Conservation (phyloP, 2,797 vertebrate species). For the Ptychobarbus kaznakovi region DNA sequence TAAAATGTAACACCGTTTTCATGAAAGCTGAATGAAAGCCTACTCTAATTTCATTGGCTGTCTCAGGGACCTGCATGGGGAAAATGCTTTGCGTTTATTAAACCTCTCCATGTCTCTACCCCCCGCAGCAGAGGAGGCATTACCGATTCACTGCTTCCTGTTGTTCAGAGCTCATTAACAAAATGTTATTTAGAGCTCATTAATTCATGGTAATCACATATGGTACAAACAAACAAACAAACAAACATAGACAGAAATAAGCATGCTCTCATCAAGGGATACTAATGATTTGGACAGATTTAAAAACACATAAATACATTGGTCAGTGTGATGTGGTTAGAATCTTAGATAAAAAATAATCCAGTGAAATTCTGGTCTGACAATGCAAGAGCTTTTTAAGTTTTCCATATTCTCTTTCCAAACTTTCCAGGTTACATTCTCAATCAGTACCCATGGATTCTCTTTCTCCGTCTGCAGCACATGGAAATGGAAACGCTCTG, state of each 20-base stretch:
- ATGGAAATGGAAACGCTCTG: conserved; percentile 26
- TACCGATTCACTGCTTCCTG: conserved; percentile 38
- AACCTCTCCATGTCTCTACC: conserved; percentile 28
- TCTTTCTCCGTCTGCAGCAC: background rate
- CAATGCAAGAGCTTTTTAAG: background rate
- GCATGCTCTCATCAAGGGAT: background rate
- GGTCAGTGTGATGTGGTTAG: background rate
- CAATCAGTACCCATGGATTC: background rate
- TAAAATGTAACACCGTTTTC: conserved; percentile 35
- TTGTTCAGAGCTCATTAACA: conserved; percentile 49
- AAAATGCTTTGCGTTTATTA: conserved; percentile 43
- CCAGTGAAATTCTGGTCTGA: conserved; percentile 6
- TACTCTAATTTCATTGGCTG: conserved; percentile 12
- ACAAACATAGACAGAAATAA: background rate
- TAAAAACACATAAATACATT: background rate
- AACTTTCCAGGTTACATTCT: background rate
- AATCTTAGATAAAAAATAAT: conserved; percentile 29
- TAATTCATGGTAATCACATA: conserved; percentile 28
- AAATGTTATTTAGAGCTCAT: conserved; percentile 42
- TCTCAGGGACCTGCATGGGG: background rate
- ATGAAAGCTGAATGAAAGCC: conserved; percentile 27
- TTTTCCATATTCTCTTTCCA: conserved; percentile 14
- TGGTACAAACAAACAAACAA: conserved; percentile 2
- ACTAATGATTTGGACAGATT: background rate
- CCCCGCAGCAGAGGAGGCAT: conserved; percentile 22